Evolutionary conservation across 2,797 vertebrate genomes (phyloP).

Genomic region (Champsocephalus esox): DNA sequence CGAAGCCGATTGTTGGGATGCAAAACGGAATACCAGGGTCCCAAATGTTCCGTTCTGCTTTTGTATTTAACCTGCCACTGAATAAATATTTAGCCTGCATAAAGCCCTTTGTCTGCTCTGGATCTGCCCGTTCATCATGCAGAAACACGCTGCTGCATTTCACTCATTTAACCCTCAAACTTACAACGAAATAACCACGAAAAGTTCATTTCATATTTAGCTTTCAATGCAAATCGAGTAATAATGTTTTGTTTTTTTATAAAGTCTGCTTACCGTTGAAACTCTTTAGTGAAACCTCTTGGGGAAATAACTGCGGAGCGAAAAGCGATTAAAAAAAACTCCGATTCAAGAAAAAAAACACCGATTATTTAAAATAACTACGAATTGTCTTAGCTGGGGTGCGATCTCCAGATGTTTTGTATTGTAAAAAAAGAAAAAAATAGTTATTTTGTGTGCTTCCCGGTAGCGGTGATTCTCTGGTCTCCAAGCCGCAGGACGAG

Average conservation of each 20-base stretch:
- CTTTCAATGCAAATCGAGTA: not conserved
- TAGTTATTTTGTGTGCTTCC: conserved; percentile 14
- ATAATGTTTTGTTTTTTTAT: not conserved
- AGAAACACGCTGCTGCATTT: conserved; percentile 12
- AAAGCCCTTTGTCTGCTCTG: conserved; percentile 56
- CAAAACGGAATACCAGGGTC: conserved; percentile 59
- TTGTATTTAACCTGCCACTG: conserved; percentile 53
- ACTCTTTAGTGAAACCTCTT: conserved; percentile 40
- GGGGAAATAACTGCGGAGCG: conserved; percentile 42
- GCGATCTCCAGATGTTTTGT: conserved; percentile 27
- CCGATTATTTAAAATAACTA: conserved; percentile 14
- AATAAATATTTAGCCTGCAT: conserved; percentile 74
- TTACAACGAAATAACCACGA: not conserved
- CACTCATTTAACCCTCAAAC: not conserved
- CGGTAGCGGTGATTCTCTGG: conserved; percentile 31
- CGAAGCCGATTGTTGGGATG: conserved; percentile 51
- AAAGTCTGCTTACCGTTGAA: conserved; percentile 74
- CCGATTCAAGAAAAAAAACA: conserved; percentile 22
- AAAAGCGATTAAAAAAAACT: conserved; percentile 55
- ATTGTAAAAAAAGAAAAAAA: not conserved
- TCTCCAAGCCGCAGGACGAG: conserved; percentile 54
- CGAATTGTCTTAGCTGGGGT: not conserved
- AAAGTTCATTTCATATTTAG: not conserved
- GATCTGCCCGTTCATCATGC: conserved; percentile 24
- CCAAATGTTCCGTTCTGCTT: conserved; percentile 62